These are phyloP conservation scores for Denticeps clupeoides DNA, from an alignment of 2,797 vertebrate species.

Conservation along the genomic window DNA sequence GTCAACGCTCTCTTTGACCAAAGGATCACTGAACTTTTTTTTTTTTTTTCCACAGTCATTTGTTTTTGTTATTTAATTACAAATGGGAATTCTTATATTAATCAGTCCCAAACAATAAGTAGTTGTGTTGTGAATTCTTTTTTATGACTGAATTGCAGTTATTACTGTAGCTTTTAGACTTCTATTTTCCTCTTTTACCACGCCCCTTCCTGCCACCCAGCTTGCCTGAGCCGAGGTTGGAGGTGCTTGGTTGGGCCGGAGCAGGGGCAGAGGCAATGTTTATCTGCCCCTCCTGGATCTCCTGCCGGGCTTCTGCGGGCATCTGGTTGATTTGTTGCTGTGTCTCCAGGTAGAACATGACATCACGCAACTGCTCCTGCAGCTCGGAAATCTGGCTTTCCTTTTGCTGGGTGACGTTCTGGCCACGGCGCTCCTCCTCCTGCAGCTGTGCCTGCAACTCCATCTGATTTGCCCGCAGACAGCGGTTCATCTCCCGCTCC, in stretches of 20 bases:
- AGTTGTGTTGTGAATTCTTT: no score
- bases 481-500: conserved; percentile 95
- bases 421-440: conserved; percentile 72
- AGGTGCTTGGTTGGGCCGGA: conserved; percentile 31
- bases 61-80: no score
- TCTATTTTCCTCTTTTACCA: conserved; percentile 82
- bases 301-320: conserved; percentile 74
- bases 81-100: no score
- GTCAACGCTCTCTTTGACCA: no score
- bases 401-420: conserved; percentile 69
- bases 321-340: conserved; percentile 89
- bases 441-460: conserved; percentile 78
- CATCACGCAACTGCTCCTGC: conserved; percentile 88
- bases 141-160: no score
- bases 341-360: conserved; percentile 93
- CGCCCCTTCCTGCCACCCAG: conserved; percentile 73
- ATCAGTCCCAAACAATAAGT: no score
- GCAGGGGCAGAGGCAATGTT: conserved; percentile 70
- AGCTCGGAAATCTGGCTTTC: conserved; percentile 75
- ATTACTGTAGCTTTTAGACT: background rate
- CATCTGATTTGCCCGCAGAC: conserved; percentile 79
- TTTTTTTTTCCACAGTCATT: no score
- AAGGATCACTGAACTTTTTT: no score
- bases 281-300: conserved; percentile 95
- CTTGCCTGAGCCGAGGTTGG: conserved; percentile 40